Evolutionary conservation across 92 coral and sea anemone species (phyloP), one percentile per base, ranked within the genome.

Genomic region (Paragorgia papillata): DNA sequence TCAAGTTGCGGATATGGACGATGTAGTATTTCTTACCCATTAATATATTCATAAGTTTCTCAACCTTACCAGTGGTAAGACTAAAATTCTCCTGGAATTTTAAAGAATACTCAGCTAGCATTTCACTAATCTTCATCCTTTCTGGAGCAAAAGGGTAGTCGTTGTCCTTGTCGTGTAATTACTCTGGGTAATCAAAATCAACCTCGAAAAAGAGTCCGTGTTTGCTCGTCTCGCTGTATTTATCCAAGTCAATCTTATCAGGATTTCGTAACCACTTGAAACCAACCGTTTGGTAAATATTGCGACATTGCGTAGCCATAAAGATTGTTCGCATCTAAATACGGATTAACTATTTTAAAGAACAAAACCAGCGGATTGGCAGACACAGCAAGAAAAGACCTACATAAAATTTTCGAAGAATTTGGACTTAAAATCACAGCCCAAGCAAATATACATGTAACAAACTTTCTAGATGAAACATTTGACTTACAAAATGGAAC

Each of bases 101-200:
- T n/a, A 25, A 27, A 7, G 34, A 75, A 57, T 74, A 73, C 26
- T 62, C 24, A 1, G 69, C 39, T 7, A 30, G 67, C 68, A 68
- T 64, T 0, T 69, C 49, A 24, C 24, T 30, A 8, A 75, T 40
- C 46, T 71, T 39, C 35, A n/a, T 5, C 18, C n/a, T 18, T 37
- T 53, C 80, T 9, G 80, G 59, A 14, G 85, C 82, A 6, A 75
- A 74, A 0, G 75, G 82, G 61, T 81, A 82, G 15, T 82, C 82
- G 54, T 82, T 82, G 57, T 82, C 83, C 14, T 9, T 50, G 37
- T 74, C 50, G 66, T 76, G 82, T 9, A 64, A n/a, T 0, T 74
- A 3, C 27, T 61, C 17, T 10, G 43, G 68, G 50, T 4, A 74
- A n/a, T 56, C 33, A 18, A n/a, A n/a, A 30, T 76, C 78, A 19